Percentiles rank a stretch among this genome's conserved stretches.
These are phyloP conservation scores for Taurulus bubalis DNA, from an alignment of 2,113 vertebrate species.

Conservation along the genomic window DNA sequence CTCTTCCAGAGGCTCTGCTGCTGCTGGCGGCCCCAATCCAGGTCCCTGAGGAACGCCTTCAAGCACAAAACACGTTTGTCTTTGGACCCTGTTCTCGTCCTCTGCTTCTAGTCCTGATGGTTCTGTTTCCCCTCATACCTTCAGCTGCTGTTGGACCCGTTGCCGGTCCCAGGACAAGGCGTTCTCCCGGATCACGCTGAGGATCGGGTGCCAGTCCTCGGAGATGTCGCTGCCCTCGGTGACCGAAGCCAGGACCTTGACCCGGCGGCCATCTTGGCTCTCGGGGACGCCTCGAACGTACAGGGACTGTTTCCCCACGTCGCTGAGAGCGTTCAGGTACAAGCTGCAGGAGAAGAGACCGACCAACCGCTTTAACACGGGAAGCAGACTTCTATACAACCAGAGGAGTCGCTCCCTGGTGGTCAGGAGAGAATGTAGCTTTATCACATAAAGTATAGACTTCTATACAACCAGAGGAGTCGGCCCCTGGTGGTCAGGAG, in stretches of 20 bases:
- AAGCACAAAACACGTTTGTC: no score
- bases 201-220: slow-evolving; percentile 90
- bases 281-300: slow-evolving; percentile 73
- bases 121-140: slow-evolving; percentile 50
- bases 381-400: no score
- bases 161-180: slow-evolving; percentile 88
- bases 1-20: slow-evolving; percentile 91
- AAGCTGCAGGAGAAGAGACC: slow-evolving; percentile 79
- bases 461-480: no score
- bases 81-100: no score
- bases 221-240: slow-evolving; percentile 90
- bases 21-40: slow-evolving; percentile 90
- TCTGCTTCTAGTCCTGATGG: no score
- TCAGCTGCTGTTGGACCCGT: slow-evolving; percentile 87
- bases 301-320: slow-evolving; percentile 88
- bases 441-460: no score
- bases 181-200: slow-evolving; percentile 88
- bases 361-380: no score
- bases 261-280: slow-evolving; percentile 68
- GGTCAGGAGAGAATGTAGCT: no score
- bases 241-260: slow-evolving; percentile 90
- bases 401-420: no score
- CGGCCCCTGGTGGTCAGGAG: no score
- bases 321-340: slow-evolving; percentile 94
- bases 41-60: slow-evolving; percentile 88